Base-by-base conservation (phyloP, 1,140 invertebrate genomes). In the Drosophila eugracilis region DNA sequence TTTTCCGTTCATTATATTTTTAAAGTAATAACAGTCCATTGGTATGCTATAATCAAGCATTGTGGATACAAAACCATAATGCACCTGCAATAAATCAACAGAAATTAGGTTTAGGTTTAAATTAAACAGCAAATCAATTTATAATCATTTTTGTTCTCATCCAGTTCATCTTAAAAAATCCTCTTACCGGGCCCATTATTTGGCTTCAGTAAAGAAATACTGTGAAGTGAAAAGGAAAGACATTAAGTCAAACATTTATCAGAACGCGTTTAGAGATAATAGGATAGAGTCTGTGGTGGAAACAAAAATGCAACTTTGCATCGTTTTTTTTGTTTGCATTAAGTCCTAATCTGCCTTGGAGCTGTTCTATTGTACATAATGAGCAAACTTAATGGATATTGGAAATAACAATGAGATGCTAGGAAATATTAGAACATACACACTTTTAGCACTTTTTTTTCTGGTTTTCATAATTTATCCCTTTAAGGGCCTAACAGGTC, bases 121-220 rank as follows among this genome's bases (percentile, higher is more conserved):
- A 30, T 42, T 10, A 41, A 28, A 14, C 14, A 14, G 14, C n/a
- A n/a, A n/a, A 48, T 30, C 9, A 19, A 15, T 15, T 37, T 12
- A 17, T 26, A 49, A 9, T 49, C 17, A 12, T 7, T 6, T 14
- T 53, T 19, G 32, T n/a, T 37, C 49, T 14, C 12, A 5, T 34
- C 12, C 17, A 21, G 10, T 30, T 5, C 26, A 4, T 15, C 28
- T 7, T 19, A 1, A 7, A n/a, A 5, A 14, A n/a, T 55, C 81
- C 92, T 96, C 96, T 97, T 95, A 98, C 97, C 94, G 98, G 98
- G 94, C 98, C 98, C 97, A 99, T 98, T 92, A 99, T 99, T 94
- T 99, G 92, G 98, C 98, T 94, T 98, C 98, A 99, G 92, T 99
- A n/a, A n/a, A n/a, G 97, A 94, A 98, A 99, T 93, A 99, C 96